A percentile compares a stretch with the other conserved stretches of the same genome.
Evolutionary conservation across 2,888 invertebrate species (phyloP).

Genomic region (Oligia strigilis): DNA sequence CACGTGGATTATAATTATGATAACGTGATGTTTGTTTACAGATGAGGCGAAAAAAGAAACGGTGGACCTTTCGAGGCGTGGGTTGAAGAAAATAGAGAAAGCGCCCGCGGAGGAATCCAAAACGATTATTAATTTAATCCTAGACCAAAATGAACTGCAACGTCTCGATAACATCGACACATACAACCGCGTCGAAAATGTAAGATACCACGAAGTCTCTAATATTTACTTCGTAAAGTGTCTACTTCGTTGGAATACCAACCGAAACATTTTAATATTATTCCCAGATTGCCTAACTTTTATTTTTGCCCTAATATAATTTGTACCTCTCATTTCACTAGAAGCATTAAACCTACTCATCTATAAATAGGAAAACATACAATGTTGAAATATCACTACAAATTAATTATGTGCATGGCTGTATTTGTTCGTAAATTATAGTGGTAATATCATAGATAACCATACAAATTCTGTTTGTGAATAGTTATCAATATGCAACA

Average conservation of each 20-base stretch:
- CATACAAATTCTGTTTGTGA: slow-evolving; percentile 71
- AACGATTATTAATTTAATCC: slow-evolving; percentile 92
- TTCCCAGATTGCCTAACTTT: not conserved
- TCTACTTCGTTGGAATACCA: not conserved
- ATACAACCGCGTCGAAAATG: slow-evolving; percentile 94
- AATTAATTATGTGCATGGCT: slow-evolving; percentile 25
- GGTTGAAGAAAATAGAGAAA: slow-evolving; percentile 95
- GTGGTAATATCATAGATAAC: slow-evolving; percentile 2
- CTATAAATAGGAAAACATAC: not conserved
- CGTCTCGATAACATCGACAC: slow-evolving; percentile 96
- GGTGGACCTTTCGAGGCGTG: slow-evolving; percentile 94
- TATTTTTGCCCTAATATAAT: not conserved
- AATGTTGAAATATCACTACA: not conserved
- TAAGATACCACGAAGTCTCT: slow-evolving; percentile 76
- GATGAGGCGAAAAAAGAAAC: slow-evolving; percentile 85
- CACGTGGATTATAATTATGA: slow-evolving; percentile 10
- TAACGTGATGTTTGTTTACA: slow-evolving; percentile 54
- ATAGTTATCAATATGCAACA: slow-evolving; percentile 96
- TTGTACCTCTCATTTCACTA: not conserved
- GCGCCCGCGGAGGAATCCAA: slow-evolving; percentile 93
- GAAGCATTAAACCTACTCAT: not conserved
- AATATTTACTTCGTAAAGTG: not conserved
- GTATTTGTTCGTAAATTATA: slow-evolving; percentile 4
- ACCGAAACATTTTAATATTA: not conserved
- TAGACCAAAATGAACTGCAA: slow-evolving; percentile 97